Base-by-base conservation (phyloP, 2,797 vertebrate genomes). In the Carapus acus region DNA sequence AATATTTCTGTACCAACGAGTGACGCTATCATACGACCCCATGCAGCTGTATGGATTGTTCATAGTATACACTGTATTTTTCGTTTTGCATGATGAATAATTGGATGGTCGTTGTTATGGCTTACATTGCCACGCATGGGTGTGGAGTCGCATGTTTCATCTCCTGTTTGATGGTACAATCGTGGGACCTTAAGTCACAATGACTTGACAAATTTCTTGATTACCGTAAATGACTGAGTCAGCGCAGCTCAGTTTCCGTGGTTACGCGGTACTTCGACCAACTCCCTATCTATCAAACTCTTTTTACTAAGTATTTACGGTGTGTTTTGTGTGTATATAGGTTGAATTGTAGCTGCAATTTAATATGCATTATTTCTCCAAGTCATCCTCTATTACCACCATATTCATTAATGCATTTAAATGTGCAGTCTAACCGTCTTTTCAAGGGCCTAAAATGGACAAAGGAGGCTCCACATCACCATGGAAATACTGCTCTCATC, bases 191-290 rank as follows among this genome's bases (percentile, higher is more conserved):
- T 47, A 6, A 68, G 76, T 81, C 77, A 84, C 43, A 56, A 58
- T 84, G 83, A 85, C 79, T 79, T 57, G 73, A 67, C 83, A 84
- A 22, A 62, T 75, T 83, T 20, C 17, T 8, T 27, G 3, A 68
- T 68, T 72, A 79, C 75, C 57, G 74, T 77, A 77, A 67, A 62
- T 2, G 36, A 68, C 45, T 1, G 23, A 51, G 18, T 50, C 13
- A 8, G 37, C 43, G 57, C 54, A 40, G 16, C 17, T 33, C 6
- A 33, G 14, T 7, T 4, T 33, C 2, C 14, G 6, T 33, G 31
- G 6, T n/a, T n/a, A n/a, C n/a, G n/a, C n/a, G n/a, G n/a, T n/a
- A n/a, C 11, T 12, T 13, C 31, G 14, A 33, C 9, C 31, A 7
- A 33, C 31, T 33, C 24, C 14, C 6, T 33, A 33, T 7, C 11